Percentiles rank a stretch among this genome's conserved stretches.
phyloP scores from a whole-genome alignment of 2,888 invertebrate species.

The Cerceris rybyensis region DNA sequence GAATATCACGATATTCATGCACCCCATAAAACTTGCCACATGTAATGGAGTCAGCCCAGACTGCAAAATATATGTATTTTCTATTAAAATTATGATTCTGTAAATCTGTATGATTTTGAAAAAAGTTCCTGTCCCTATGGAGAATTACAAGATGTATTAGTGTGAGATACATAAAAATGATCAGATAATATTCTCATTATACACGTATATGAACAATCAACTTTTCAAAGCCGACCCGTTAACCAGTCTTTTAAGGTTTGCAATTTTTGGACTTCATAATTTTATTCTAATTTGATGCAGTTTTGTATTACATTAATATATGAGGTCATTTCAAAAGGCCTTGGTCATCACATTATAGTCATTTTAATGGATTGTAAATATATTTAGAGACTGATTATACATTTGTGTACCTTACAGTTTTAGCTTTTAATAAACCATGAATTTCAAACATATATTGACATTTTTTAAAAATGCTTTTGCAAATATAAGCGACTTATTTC shows the following conservation, averaged over 20 bases:
- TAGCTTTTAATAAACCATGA: no score
- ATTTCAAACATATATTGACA: no score
- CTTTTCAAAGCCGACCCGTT: constrained; percentile 59
- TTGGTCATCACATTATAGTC: no score
- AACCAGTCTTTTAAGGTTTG: constrained; percentile 60
- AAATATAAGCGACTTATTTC: no score
- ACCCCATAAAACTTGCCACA: constrained; percentile 99
- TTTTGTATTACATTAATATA: no score
- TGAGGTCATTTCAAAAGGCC: no score
- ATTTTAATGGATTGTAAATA: no score
- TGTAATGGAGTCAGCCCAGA: constrained; percentile 97
- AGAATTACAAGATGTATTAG: constrained; percentile 3
- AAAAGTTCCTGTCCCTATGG: neutral
- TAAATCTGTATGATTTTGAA: constrained; percentile 16
- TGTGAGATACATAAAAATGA: constrained; percentile 46
- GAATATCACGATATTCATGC: constrained; percentile 99
- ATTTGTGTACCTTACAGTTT: no score
- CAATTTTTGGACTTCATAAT: neutral
- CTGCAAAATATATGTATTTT: constrained; percentile 78
- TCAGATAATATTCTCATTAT: constrained; percentile 8
- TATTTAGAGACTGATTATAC: no score
- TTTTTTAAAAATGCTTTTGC: no score
- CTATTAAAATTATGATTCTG: constrained; percentile 40
- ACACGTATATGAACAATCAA: constrained; percentile 9
- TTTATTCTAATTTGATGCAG: neutral